These are phyloP conservation scores for Andrena camellia DNA, from an alignment of 2,888 invertebrate genomes.

Conservation along the genomic window DNA sequence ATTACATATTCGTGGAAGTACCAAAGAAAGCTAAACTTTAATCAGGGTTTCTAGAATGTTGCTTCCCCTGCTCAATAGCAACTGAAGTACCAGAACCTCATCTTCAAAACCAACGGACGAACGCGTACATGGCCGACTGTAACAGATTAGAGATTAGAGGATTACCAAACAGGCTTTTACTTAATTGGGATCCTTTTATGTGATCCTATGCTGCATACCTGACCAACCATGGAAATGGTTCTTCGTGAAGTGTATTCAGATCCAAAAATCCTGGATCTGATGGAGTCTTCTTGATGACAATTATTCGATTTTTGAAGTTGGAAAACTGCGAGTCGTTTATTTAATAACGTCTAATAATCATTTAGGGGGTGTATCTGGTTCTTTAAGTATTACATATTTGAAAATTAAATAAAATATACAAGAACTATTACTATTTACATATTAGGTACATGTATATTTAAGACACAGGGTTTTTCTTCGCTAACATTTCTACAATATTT, in stretches of 20 bases:
- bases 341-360: background rate
- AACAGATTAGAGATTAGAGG: conserved; percentile 5
- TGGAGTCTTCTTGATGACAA: background rate
- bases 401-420: background rate
- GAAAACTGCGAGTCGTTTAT: background rate
- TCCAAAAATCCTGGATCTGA: background rate
- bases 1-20: background rate
- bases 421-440: too few relatives aligned
- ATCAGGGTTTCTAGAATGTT: background rate
- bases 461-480: too few relatives aligned
- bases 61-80: background rate
- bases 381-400: background rate
- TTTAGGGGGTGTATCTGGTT: background rate
- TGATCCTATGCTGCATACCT: background rate
- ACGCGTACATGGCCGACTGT: background rate
- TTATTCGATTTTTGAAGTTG: background rate
- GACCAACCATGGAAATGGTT: background rate
- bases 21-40: background rate
- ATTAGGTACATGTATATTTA: too few relatives aligned
- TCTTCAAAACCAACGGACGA: background rate
- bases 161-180: conserved; percentile 1
- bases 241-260: background rate
- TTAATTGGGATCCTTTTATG: conserved; percentile 7
- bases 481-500: too few relatives aligned
- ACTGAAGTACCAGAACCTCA: conserved; percentile 1